Evolutionary conservation across 2,113 vertebrate genomes (phyloP).

Genomic region (Excalfactoria chinensis): DNA sequence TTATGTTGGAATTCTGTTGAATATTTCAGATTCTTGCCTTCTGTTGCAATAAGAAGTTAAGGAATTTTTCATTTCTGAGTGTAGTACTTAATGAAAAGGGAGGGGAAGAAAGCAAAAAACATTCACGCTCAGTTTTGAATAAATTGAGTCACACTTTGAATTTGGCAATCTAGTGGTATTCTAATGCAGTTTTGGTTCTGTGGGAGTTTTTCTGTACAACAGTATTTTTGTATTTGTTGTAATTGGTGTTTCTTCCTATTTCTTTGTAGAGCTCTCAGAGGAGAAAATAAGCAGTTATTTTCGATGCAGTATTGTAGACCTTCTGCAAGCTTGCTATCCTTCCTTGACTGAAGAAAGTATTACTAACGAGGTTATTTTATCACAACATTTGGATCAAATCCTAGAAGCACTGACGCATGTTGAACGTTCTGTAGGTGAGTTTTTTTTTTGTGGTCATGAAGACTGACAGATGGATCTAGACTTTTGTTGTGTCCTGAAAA

Average conservation of each 20-base stretch:
- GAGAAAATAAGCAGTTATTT: constrained; percentile 78
- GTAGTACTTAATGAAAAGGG: background rate
- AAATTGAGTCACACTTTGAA: background rate
- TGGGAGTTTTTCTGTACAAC: background rate
- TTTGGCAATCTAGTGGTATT: background rate
- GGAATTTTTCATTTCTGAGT: background rate
- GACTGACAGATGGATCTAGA: background rate
- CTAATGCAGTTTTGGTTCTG: background rate
- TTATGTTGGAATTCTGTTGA: background rate
- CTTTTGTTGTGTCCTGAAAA: background rate
- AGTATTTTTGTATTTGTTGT: background rate
- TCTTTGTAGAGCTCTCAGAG: constrained; percentile 75
- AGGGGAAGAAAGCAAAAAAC: background rate
- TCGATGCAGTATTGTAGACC: constrained; percentile 86
- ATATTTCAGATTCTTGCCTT: background rate
- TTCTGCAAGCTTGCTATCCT: constrained; percentile 86
- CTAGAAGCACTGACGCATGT: constrained; percentile 80
- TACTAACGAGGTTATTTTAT: constrained; percentile 75
- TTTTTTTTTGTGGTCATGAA: background rate
- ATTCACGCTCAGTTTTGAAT: background rate
- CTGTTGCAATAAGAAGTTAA: background rate
- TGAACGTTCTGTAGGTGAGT: constrained; percentile 80
- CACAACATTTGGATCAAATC: constrained; percentile 84
- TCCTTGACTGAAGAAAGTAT: constrained; percentile 87
- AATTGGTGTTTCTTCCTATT: background rate